Percentiles rank a stretch among this genome's conserved stretches.
Evolutionary conservation across 1,140 invertebrate species (phyloP).

Genomic region (Drosophila takahashii): DNA sequence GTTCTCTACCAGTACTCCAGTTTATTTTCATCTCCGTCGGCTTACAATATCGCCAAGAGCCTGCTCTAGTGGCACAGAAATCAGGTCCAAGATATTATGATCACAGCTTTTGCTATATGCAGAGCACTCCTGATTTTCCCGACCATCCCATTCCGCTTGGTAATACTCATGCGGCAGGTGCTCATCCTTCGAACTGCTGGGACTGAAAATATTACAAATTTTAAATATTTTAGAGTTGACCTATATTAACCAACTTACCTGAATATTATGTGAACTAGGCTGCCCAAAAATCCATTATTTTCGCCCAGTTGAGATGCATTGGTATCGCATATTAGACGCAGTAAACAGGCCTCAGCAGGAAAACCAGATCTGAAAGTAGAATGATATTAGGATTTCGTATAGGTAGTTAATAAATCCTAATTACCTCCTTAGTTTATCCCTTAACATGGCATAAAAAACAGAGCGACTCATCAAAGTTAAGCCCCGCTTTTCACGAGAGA

Average conservation of each 20-base stretch:
- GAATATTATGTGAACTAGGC: slow-evolving; percentile 74
- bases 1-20: slow-evolving; percentile 24
- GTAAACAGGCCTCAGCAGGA: slow-evolving; percentile 58
- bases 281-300: slow-evolving; percentile 73
- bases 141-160: slow-evolving; percentile 85
- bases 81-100: slow-evolving; percentile 68
- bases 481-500: slow-evolving; percentile 36
- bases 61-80: slow-evolving; percentile 68
- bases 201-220: slow-evolving; percentile 68
- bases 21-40: slow-evolving; percentile 63
- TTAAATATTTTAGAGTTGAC: fast-evolving
- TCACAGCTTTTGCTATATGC: slow-evolving; percentile 76
- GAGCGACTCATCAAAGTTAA: slow-evolving; percentile 56
- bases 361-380: slow-evolving; percentile 53
- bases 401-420: not conserved
- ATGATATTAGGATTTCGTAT: too few species aligned
- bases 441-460: slow-evolving; percentile 66
- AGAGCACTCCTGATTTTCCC: slow-evolving; percentile 69
- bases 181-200: slow-evolving; percentile 86
- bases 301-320: slow-evolving; percentile 71
- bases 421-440: slow-evolving; percentile 68
- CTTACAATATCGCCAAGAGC: slow-evolving; percentile 45
- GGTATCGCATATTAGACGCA: slow-evolving; percentile 77
- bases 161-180: slow-evolving; percentile 86
- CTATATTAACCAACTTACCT: slow-evolving; percentile 22